Conservation (phyloP, 2,888 invertebrate species). For the Cephus sareptanus region DNA sequence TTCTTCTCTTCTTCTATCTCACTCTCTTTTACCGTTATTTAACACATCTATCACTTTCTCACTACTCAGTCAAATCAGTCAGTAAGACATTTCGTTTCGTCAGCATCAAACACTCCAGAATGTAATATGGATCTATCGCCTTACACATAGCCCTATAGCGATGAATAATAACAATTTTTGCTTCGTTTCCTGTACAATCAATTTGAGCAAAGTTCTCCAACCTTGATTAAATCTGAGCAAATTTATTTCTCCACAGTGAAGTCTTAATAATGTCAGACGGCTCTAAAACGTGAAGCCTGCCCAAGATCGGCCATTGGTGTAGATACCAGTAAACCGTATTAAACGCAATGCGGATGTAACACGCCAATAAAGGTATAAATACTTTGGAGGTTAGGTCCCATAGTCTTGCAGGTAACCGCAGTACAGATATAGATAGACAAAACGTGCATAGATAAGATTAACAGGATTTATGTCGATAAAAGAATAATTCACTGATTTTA, state of each 20-base stretch:
- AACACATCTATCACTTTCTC: neutral
- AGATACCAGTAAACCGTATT: neutral
- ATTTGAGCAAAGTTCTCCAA: neutral
- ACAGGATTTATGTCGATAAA: neutral
- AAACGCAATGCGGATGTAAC: neutral
- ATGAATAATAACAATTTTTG: neutral
- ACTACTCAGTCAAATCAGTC: neutral
- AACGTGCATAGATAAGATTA: neutral
- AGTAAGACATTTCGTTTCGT: neutral
- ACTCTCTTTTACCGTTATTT: neutral
- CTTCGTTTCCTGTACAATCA: neutral
- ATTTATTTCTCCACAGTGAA: neutral
- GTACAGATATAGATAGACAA: neutral
- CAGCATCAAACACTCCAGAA: neutral
- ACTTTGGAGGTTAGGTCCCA: neutral
- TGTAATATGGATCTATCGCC: neutral
- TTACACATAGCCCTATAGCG: neutral
- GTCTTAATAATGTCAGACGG: neutral
- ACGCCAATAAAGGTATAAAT: neutral
- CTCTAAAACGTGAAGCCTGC: neutral
- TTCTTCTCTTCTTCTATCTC: neutral
- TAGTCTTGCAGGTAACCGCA: neutral
- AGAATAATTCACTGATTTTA: neutral
- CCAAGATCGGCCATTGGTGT: neutral
- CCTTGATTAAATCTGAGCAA: neutral